Conservation (phyloP, 1,140 invertebrate genomes). For the Drosophila subobscura region DNA sequence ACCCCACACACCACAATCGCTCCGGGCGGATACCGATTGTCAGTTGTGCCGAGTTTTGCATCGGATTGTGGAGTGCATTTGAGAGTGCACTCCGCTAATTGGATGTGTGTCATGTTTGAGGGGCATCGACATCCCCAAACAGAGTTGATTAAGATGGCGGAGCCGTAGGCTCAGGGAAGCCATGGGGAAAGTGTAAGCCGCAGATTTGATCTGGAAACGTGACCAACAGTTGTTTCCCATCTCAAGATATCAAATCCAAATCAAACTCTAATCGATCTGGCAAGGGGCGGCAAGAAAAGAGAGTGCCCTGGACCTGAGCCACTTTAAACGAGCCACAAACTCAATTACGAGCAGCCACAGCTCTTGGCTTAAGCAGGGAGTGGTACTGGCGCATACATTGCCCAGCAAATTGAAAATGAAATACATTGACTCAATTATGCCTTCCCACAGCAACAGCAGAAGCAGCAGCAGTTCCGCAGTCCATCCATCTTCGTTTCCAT, state of each 20-base stretch:
- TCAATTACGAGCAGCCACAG: slow-evolving; percentile 30
- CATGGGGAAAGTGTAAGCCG: too few species aligned
- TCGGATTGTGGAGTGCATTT: slow-evolving; percentile 38
- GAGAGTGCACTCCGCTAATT: slow-evolving; percentile 55
- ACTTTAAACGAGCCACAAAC: slow-evolving; percentile 25
- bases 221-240: too few species aligned
- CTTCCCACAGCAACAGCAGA: background rate
- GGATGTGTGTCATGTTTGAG: slow-evolving; percentile 41
- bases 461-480: background rate
- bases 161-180: background rate
- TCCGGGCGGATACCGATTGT: too few species aligned
- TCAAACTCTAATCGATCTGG: too few species aligned
- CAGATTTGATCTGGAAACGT: too few species aligned
- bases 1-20: too few species aligned
- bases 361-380: slow-evolving; percentile 22
- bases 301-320: too few species aligned
- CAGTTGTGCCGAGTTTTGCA: too few species aligned
- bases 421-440: slow-evolving; percentile 53
- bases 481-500: too few species aligned
- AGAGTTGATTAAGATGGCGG: slow-evolving; percentile 29
- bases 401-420: slow-evolving; percentile 49
- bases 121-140: slow-evolving; percentile 17
- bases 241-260: too few species aligned
- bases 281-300: too few species aligned
- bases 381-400: slow-evolving; percentile 41